phyloP scores from a whole-genome alignment of 2,888 invertebrate genomes.

The Linhomoeus sp. region DNA sequence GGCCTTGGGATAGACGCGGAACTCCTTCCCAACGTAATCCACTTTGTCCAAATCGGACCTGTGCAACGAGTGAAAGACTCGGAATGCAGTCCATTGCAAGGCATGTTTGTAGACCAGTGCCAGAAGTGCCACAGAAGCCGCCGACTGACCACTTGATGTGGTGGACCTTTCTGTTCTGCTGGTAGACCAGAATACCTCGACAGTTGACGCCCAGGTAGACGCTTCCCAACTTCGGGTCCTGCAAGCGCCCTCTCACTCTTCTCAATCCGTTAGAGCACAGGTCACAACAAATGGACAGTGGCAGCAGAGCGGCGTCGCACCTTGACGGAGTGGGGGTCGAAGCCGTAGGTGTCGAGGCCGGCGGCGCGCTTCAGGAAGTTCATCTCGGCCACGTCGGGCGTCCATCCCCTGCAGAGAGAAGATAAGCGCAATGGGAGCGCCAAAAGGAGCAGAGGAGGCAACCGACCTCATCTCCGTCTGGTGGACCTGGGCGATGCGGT shows the following conservation, averaged over 20 bases:
- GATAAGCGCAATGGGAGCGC: too few relatives aligned
- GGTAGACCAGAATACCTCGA: conserved; percentile 79
- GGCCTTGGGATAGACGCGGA: conserved; percentile 53
- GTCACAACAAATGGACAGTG: background rate
- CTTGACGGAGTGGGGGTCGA: conserved; percentile 94
- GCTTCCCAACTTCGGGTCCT: conserved; percentile 69
- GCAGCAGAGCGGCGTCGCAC: conserved; percentile 33
- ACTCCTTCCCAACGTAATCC: conserved; percentile 92
- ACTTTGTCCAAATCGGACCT: conserved; percentile 69
- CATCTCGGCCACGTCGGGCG: conserved; percentile 64
- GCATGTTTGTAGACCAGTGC: too few relatives aligned
- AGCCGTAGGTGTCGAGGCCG: conserved; percentile 81
- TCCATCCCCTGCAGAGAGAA: conserved; percentile 48
- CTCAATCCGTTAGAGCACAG: too few relatives aligned
- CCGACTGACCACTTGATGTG: conserved; percentile 65
- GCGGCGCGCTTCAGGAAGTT: conserved; percentile 75
- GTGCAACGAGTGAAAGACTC: conserved; percentile 8
- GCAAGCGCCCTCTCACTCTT: conserved; percentile 8
- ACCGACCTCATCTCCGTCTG: conserved; percentile 36
- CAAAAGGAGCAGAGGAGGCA: background rate
- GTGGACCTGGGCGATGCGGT: conserved; percentile 76
- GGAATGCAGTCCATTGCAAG: background rate
- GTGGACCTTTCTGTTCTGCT: conserved; percentile 72
- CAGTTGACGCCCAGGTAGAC: conserved; percentile 85
- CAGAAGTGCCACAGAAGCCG: conserved; percentile 8